Percentiles rank a stretch among this genome's conserved stretches.
phyloP scores from a whole-genome alignment of 2,113 vertebrate species.

The Acrocephalus arundinaceus region DNA sequence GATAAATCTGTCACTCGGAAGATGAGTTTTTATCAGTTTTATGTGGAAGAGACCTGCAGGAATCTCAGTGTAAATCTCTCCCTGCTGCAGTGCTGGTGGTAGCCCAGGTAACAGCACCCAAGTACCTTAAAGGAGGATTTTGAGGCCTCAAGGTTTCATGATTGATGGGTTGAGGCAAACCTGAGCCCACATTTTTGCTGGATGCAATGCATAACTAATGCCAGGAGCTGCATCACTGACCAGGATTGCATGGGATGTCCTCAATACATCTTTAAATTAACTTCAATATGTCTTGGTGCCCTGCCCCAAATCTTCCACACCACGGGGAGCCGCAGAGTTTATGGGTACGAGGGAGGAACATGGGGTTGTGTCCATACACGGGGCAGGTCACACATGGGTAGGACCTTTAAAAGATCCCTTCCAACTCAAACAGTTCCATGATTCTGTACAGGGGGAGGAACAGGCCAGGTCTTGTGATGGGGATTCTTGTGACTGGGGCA shows the following conservation, averaged over 20 bases:
- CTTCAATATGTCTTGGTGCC: not conserved
- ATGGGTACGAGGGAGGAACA: rapidly evolving
- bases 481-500: rapidly evolving
- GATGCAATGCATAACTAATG: not conserved
- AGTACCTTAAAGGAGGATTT: not conserved
- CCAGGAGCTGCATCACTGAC: not conserved
- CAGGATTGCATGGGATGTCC: not conserved
- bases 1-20: conserved; percentile 13
- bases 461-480: not conserved
- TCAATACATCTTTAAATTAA: not conserved
- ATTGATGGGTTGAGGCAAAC: not conserved
- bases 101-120: not conserved
- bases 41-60: not conserved
- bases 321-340: rapidly evolving
- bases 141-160: not conserved
- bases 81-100: not conserved
- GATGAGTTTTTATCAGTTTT: not conserved
- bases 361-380: rapidly evolving
- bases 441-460: not conserved
- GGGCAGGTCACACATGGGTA: not conserved
- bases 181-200: not conserved
- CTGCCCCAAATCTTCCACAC: not conserved
- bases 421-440: not conserved
- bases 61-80: not conserved
- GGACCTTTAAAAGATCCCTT: not conserved